Percentiles rank a stretch among this genome's conserved stretches.
phyloP scores from a whole-genome alignment of 2,888 invertebrate genomes.

The Metacarcinus magister region DNA sequence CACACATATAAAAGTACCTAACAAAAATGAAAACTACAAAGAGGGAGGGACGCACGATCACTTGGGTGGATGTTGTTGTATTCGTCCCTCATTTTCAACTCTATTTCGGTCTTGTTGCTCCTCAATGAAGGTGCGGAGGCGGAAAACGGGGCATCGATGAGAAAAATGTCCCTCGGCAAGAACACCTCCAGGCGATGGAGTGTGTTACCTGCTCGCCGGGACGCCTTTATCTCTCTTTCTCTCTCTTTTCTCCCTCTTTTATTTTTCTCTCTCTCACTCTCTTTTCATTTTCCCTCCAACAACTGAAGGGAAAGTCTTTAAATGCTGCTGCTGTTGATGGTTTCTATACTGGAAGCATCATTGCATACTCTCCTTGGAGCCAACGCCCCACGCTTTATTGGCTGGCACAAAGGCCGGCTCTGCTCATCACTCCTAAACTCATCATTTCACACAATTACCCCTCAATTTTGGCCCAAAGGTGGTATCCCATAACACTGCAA shows the following conservation, averaged over 20 bases:
- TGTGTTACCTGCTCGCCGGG: no score
- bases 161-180: not conserved
- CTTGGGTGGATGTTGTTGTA: not conserved
- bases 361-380: not conserved
- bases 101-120: constrained; percentile 14
- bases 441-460: not conserved
- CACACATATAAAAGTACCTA: no score
- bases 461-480: not conserved
- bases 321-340: not conserved
- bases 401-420: not conserved
- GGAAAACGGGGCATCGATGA: not conserved
- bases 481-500: not conserved
- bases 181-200: not conserved
- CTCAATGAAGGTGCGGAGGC: not conserved
- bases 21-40: not conserved
- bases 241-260: not conserved
- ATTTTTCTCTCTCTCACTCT: not conserved
- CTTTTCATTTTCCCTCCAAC: not conserved
- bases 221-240: not conserved
- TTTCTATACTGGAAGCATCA: not conserved
- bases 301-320: not conserved
- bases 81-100: not conserved
- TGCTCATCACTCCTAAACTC: not conserved
- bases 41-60: not conserved
- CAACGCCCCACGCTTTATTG: not conserved